These are phyloP conservation scores for Puma concolor DNA, from an alignment of 2,113 vertebrate genomes.

Conservation along the genomic window DNA sequence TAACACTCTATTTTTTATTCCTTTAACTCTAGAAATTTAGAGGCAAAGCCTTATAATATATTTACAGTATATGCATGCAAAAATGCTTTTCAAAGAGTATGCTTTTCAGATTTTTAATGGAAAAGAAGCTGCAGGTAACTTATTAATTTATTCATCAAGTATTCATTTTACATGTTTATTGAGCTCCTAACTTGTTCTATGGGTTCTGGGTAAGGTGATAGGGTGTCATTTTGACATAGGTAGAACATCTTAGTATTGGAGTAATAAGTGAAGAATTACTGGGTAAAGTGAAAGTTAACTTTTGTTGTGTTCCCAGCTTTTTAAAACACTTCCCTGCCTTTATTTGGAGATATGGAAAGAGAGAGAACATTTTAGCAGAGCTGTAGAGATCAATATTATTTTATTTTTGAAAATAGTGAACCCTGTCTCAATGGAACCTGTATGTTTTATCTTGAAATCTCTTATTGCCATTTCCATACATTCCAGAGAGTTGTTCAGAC, in stretches of 20 bases:
- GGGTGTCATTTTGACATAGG: background rate
- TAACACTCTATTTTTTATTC: background rate
- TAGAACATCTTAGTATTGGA: background rate
- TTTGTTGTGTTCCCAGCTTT: background rate
- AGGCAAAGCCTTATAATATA: background rate
- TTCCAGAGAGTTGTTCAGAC: background rate
- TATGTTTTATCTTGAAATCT: conserved; percentile 20
- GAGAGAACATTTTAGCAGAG: background rate
- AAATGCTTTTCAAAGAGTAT: background rate
- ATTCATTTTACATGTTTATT: conserved; percentile 11
- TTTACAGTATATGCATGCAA: background rate
- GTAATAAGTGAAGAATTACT: background rate
- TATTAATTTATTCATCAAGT: background rate
- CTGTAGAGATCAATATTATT: conserved; percentile 46
- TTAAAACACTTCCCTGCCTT: background rate
- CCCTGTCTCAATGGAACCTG: background rate
- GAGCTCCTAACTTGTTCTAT: background rate
- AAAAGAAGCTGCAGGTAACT: background rate
- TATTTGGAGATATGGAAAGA: background rate
- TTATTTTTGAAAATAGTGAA: conserved; percentile 50
- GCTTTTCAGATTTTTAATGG: background rate
- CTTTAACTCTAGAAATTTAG: background rate
- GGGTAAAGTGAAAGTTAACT: background rate
- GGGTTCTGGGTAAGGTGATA: background rate
- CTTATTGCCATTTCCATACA: background rate